Evolutionary conservation across 2,888 invertebrate species (phyloP).

Genomic region (Agrotis puta): DNA sequence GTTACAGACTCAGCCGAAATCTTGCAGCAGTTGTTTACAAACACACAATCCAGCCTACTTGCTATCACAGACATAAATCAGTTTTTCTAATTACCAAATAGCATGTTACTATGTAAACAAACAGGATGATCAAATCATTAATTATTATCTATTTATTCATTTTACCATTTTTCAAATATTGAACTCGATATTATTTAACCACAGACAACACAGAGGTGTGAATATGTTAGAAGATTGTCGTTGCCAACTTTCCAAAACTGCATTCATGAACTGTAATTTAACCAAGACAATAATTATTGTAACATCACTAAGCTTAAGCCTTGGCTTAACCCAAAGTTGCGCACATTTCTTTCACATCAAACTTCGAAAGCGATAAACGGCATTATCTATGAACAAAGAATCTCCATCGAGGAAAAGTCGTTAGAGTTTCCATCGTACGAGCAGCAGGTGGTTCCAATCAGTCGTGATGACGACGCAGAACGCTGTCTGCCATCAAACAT

Average conservation of each 20-base stretch:
- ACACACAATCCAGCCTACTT: too few relatives aligned
- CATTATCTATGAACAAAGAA: constrained; percentile 13
- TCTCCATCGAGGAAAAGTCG: constrained; percentile 20
- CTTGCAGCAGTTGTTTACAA: too few relatives aligned
- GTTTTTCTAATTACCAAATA: too few relatives aligned
- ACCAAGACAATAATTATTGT: too few relatives aligned
- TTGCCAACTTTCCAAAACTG: background rate
- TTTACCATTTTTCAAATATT: too few relatives aligned
- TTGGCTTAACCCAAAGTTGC: background rate
- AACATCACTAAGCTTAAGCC: too few relatives aligned
- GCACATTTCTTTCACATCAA: background rate
- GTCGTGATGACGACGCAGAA: constrained; percentile 61
- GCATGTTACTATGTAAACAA: too few relatives aligned
- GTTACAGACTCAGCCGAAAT: too few relatives aligned
- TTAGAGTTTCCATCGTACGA: constrained; percentile 28
- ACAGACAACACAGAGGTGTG: background rate
- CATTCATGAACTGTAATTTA: background rate
- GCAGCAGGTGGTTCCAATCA: constrained; percentile 66
- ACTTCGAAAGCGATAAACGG: constrained; percentile 22
- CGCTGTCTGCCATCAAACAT: constrained; percentile 52
- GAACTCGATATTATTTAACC: too few relatives aligned
- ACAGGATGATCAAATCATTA: too few relatives aligned
- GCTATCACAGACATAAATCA: too few relatives aligned
- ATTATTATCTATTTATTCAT: too few relatives aligned
- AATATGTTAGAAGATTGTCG: background rate